These are phyloP conservation scores for Pelodytes ibericus DNA, from an alignment of 2,797 vertebrate species.

Conservation along the genomic window DNA sequence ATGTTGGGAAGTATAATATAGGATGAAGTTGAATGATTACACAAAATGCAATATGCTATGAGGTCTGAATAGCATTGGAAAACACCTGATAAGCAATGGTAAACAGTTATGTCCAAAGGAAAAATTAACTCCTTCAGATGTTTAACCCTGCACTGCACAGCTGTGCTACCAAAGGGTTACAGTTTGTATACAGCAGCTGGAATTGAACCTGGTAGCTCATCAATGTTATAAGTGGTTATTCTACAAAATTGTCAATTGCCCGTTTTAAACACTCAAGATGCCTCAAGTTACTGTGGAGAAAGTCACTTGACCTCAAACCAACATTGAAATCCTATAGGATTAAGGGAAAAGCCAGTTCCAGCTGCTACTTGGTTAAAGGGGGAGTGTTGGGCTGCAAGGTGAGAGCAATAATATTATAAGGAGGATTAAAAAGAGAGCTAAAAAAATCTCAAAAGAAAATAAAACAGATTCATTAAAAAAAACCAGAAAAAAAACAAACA, in stretches of 20 bases:
- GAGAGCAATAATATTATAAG: conserved; percentile 23
- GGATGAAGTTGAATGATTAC: too few relatives aligned
- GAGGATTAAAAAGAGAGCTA: conserved; percentile 8
- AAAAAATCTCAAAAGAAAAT: background rate
- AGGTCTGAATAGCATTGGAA: too few relatives aligned
- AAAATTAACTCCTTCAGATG: background rate
- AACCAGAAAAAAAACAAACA: too few relatives aligned
- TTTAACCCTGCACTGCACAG: too few relatives aligned
- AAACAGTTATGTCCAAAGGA: background rate
- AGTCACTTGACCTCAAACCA: conserved; percentile 53
- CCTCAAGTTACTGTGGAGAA: conserved; percentile 42
- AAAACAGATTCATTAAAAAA: background rate
- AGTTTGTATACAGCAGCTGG: background rate
- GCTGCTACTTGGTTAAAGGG: background rate
- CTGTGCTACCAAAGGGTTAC: too few relatives aligned
- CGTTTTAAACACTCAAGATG: conserved; percentile 44
- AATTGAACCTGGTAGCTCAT: background rate
- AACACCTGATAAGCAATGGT: too few relatives aligned
- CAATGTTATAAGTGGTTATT: conserved; percentile 1
- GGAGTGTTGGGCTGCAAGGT: conserved; percentile 14
- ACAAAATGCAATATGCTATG: too few relatives aligned
- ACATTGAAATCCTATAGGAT: conserved; percentile 50
- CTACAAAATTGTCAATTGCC: conserved; percentile 28
- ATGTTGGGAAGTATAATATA: too few relatives aligned
- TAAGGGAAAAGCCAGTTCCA: conserved; percentile 39